Evolutionary conservation across 1,140 invertebrate species (phyloP), one percentile per base, ranked within the genome.

Genomic region (Dryas iulia): DNA sequence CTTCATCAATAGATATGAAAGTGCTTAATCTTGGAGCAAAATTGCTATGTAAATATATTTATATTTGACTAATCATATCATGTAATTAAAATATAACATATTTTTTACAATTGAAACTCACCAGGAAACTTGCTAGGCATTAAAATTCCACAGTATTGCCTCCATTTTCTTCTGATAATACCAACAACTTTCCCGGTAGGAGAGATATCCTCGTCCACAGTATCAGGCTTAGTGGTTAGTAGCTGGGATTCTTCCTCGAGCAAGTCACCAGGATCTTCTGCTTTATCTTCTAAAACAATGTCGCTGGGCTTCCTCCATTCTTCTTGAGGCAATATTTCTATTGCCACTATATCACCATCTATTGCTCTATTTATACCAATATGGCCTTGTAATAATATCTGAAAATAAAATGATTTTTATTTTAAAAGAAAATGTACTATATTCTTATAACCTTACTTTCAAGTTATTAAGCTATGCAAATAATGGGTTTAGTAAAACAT

Each of bases 61-160:
- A n/a, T n/a, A n/a, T n/a, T n/a, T n/a, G n/a, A n/a, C n/a, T n/a
- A n/a, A n/a, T n/a, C n/a, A n/a, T n/a, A n/a, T n/a, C n/a, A n/a
- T n/a, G n/a, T n/a, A n/a, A n/a, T n/a, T n/a, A n/a, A n/a, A n/a
- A n/a, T n/a, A n/a, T n/a, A n/a, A n/a, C n/a, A n/a, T n/a, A n/a
- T n/a, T n/a, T n/a, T n/a, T n/a, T n/a, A n/a, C n/a, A n/a, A n/a
- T n/a, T n/a, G n/a, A 30, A 61, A 68, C 35, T 11, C 28, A 92
- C 95, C 95, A 92, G 96, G 95, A 12, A 98, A 91, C 10, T 94
- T 92, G 86, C 95, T 97, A 21, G 95, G 95, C 82, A 97, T 95
- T 57, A 99, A 90, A 76, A 99, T 98, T 26, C 99, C 99, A 93
- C 98, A 99, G 89, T 98, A 98, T 75, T 98, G 97, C 28, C 98